Conservation (phyloP, 2,113 vertebrate species). For the Seriola quinqueradiata region DNA sequence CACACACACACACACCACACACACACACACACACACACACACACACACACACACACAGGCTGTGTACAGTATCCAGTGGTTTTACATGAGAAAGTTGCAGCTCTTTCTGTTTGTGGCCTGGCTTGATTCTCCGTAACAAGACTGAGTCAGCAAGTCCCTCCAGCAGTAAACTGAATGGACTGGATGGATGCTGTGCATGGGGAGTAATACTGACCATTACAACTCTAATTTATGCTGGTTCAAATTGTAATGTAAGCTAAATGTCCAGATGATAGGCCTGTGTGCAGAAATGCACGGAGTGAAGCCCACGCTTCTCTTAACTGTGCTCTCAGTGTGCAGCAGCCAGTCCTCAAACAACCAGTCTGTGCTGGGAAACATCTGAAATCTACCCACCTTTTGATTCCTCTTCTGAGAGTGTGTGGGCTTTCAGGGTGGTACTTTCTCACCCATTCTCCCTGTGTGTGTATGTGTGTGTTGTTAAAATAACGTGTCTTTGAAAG, state of each 20-base stretch:
- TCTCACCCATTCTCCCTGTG: background rate
- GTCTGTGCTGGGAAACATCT: slow-evolving; percentile 5
- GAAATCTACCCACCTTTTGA: slow-evolving; percentile 32
- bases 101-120: slow-evolving; percentile 64
- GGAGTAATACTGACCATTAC: slow-evolving; percentile 27
- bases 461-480: slow-evolving; percentile 6
- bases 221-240: background rate
- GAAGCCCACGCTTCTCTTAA: background rate
- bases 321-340: background rate
- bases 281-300: background rate
- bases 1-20: background rate
- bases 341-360: background rate
- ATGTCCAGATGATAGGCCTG: background rate
- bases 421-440: slow-evolving; percentile 40
- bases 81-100: slow-evolving; percentile 68
- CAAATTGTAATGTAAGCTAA: background rate
- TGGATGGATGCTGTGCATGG: slow-evolving; percentile 11
- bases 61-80: slow-evolving; percentile 63
- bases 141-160: slow-evolving; percentile 63
- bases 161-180: slow-evolving; percentile 47
- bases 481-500: slow-evolving; percentile 38
- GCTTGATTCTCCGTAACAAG: slow-evolving; percentile 59
- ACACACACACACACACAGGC: slow-evolving; percentile 11
- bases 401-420: slow-evolving; percentile 41
- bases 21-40: too few species aligned